phyloP scores from a whole-genome alignment of 2,888 invertebrate genomes.

The Subacronicta megacephala region DNA sequence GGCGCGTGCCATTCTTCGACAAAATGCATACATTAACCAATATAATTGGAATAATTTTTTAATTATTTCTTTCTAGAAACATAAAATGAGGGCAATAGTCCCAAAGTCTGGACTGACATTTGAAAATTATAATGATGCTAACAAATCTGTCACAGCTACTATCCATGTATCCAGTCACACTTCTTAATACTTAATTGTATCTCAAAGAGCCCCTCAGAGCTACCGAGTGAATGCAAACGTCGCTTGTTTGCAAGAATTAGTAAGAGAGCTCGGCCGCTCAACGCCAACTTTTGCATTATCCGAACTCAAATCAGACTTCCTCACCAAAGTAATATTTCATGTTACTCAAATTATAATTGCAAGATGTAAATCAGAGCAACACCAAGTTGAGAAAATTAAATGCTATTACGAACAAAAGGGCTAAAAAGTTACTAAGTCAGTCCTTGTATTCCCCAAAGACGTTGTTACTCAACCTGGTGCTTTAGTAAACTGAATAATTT shows the following conservation, averaged over 20 bases:
- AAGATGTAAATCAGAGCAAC: conserved; percentile 54
- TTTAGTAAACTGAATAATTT: conserved; percentile 77
- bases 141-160: background rate
- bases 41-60: too few relatives aligned
- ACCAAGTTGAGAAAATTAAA: conserved; percentile 58
- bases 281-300: conserved; percentile 49
- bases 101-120: background rate
- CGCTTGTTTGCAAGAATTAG: conserved; percentile 8
- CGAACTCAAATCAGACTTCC: conserved; percentile 42
- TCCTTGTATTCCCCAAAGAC: conserved; percentile 40
- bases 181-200: conserved; percentile 24
- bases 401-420: conserved; percentile 63
- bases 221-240: background rate
- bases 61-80: too few relatives aligned
- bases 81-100: too few relatives aligned
- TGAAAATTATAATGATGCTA: background rate
- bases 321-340: conserved; percentile 56
- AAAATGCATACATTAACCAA: too few relatives aligned
- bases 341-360: conserved; percentile 57
- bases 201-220: conserved; percentile 9
- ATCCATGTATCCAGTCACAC: conserved; percentile 5
- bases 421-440: conserved; percentile 58
- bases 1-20: too few relatives aligned
- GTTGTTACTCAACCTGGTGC: conserved; percentile 46
- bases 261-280: conserved; percentile 16